Base-by-base conservation (phyloP, 2,797 vertebrate genomes). In the Eptatretus atami region DNA sequence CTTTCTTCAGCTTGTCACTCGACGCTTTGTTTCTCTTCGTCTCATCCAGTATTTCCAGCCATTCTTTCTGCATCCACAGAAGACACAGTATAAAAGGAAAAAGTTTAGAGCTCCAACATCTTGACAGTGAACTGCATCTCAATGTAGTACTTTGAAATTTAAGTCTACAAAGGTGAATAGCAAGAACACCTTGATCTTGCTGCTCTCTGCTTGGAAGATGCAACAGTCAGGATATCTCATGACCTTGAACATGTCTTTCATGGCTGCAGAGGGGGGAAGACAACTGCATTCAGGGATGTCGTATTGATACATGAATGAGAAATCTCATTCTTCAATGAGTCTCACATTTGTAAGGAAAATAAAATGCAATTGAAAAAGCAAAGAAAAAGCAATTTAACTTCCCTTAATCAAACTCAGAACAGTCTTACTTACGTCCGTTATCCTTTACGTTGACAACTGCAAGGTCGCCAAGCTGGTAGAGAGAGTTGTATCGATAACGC, bases 231-330 rank as follows among this genome's bases (percentile, higher is more conserved):
- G 92, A 74, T 82, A 93, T 87, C 92, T 95, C 2, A 98, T 82
- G 71, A 96, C 79, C 74, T 98, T 98, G 75, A 98, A 98, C 92
- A 96, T 95, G 76, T 98, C 90, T 71, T 96, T 96, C 86, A 92
- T 94, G 15, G 92, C 57, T 61, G 24, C 57, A 61, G 15, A 9
- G 57, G 57, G 11, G 24, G 10, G 10, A 19, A n/a, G 24, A 61
- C 57, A 44, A 44, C 31, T 44, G 31, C 31, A 44, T 61, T n/a
- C 15, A 61, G 24, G 57, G 57, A n/a, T 61, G 10, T 12, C 57
- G 10, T 61, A 61, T 24, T n/a, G 19, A 19, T 14, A 60, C 55
- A 60, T 19, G 19, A 60, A 19, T 19, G 19, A 19, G 19, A 19
- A 19, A 19, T 19, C 19, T 19, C 19, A 19, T 19, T 19, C 19